Percentiles rank a stretch among this genome's conserved stretches.
These are phyloP conservation scores for Hydrolagus affinis DNA, from an alignment of 2,113 vertebrate genomes.

Conservation along the genomic window DNA sequence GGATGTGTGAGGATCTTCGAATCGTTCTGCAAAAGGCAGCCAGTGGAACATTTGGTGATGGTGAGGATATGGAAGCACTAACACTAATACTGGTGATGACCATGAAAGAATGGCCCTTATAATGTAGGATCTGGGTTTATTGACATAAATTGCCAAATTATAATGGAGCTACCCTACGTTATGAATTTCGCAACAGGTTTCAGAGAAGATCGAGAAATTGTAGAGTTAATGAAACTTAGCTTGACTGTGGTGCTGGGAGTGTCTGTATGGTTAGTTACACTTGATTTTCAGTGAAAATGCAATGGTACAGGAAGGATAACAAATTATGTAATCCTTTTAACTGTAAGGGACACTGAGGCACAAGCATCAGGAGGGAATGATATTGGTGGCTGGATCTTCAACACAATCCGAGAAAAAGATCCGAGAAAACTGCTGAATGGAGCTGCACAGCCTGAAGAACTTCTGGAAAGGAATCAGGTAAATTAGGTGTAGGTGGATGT, in stretches of 20 bases:
- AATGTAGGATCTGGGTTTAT: no score
- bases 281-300: background rate
- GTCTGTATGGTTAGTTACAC: background rate
- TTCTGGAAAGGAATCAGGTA: conserved; percentile 59
- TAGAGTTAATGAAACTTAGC: background rate
- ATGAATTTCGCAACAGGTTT: no score
- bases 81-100: no score
- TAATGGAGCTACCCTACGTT: no score
- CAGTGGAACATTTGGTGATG: no score
- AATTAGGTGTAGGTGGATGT: no score
- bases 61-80: no score
- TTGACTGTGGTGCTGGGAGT: background rate
- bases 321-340: conserved; percentile 29
- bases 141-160: no score
- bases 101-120: no score
- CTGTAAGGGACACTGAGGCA: conserved; percentile 68
- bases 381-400: conserved; percentile 74
- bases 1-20: no score
- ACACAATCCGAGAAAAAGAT: conserved; percentile 76
- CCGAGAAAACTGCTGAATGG: conserved; percentile 69
- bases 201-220: background rate
- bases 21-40: no score
- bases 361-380: conserved; percentile 73
- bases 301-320: background rate
- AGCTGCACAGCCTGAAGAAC: conserved; percentile 55